These are phyloP conservation scores for Ammodytes dubius DNA, from an alignment of 2,113 vertebrate genomes.

Conservation along the genomic window DNA sequence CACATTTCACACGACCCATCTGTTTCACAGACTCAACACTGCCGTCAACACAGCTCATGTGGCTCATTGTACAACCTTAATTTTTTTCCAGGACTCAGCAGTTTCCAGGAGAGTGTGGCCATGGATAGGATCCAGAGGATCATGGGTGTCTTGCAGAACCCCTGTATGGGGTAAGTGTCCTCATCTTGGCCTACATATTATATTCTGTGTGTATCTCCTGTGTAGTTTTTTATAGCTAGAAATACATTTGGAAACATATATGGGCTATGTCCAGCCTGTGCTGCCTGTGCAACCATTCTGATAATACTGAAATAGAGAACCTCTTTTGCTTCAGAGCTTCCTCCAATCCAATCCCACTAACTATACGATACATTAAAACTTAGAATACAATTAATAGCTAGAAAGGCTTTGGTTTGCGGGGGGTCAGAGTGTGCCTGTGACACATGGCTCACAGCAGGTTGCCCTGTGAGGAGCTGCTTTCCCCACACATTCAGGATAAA, in stretches of 20 bases:
- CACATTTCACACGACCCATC: conserved; percentile 76
- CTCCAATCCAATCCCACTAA: not conserved
- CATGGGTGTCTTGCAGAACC: conserved; percentile 87
- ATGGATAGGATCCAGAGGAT: conserved; percentile 89
- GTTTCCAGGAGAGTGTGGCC: conserved; percentile 88
- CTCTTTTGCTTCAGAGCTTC: not conserved
- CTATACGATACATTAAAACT: not conserved
- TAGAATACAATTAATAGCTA: not conserved
- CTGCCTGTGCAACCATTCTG: not conserved
- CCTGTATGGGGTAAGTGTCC: conserved; percentile 83
- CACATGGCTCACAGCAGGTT: conserved; percentile 72
- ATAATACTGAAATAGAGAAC: not conserved
- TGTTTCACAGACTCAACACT: conserved; percentile 71
- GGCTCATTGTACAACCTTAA: conserved; percentile 60
- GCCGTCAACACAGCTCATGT: conserved; percentile 65
- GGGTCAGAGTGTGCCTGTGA: conserved; percentile 51
- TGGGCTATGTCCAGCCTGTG: not conserved
- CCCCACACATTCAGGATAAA: conserved; percentile 60
- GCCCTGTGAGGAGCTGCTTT: conserved; percentile 32
- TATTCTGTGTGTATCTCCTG: not conserved
- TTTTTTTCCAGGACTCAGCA: conserved; percentile 85
- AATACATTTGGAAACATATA: not conserved
- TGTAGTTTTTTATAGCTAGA: not conserved
- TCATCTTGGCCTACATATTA: conserved; percentile 28
- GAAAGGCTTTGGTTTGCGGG: conserved; percentile 13